phyloP scores from a whole-genome alignment of 2,113 vertebrate species.

The Pseudopodoces humilis region DNA sequence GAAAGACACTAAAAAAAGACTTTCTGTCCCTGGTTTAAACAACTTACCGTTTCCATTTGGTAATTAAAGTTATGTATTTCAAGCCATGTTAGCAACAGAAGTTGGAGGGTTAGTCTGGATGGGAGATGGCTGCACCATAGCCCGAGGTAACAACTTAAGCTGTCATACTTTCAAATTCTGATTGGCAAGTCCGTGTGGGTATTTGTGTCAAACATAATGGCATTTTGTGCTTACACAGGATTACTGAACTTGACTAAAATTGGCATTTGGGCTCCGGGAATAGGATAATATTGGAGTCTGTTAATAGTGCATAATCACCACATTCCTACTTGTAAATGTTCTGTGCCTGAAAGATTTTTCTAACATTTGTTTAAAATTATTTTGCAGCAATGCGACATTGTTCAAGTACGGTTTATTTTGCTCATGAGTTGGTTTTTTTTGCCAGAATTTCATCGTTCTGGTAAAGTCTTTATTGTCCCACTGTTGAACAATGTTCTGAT shows the following conservation, averaged over 20 bases:
- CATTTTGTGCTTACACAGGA: conserved; percentile 42
- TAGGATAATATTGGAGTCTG: conserved; percentile 9
- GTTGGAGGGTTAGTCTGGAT: neutral
- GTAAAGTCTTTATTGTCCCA: neutral
- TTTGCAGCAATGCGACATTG: conserved; percentile 13
- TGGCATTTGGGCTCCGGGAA: neutral
- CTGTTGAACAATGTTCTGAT: neutral
- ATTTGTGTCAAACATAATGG: conserved; percentile 43
- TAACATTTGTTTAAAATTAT: conserved; percentile 36
- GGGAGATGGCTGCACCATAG: neutral
- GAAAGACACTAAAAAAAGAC: neutral
- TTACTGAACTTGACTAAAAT: conserved; percentile 42
- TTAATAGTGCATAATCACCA: conserved; percentile 25
- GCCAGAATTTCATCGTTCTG: neutral
- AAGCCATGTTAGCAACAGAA: neutral
- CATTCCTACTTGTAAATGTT: conserved; percentile 3
- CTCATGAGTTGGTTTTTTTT: neutral
- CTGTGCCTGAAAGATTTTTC: neutral
- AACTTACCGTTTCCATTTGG: neutral
- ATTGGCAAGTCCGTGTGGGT: conserved; percentile 4
- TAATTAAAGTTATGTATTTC: neutral
- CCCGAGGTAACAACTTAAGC: conserved; percentile 16
- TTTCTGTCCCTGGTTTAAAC: neutral
- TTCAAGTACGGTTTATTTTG: neutral
- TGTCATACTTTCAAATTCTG: neutral